Conservation (phyloP, 1,140 invertebrate genomes). For the Calosoma granatense region DNA sequence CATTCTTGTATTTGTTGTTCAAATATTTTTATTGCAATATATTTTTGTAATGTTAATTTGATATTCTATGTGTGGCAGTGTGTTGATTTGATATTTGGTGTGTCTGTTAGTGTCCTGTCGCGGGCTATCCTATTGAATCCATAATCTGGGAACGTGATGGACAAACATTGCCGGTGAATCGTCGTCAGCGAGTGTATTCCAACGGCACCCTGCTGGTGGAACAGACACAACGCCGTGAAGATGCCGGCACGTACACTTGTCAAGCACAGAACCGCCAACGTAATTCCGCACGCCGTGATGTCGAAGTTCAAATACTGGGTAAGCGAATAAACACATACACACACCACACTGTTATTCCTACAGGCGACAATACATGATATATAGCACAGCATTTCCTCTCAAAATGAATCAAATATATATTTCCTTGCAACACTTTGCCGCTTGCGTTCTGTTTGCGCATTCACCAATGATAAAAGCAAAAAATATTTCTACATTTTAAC, state of each 20-base stretch:
- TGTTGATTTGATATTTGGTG: not conserved
- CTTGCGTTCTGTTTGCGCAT: too few species aligned
- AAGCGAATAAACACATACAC: constrained; percentile 31
- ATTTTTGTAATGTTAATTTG: too few species aligned
- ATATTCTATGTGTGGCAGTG: not conserved
- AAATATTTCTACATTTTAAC: too few species aligned
- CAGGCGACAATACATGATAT: too few species aligned
- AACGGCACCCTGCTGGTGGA: constrained; percentile 82
- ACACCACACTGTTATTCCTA: too few species aligned
- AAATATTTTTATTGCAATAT: too few species aligned
- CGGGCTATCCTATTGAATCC: constrained; percentile 81
- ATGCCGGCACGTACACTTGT: constrained; percentile 78
- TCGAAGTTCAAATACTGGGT: constrained; percentile 79
- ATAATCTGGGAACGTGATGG: constrained; percentile 86
- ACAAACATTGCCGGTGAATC: constrained; percentile 70
- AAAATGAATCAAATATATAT: too few species aligned
- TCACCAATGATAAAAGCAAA: too few species aligned
- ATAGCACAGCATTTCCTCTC: too few species aligned
- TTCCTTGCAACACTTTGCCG: too few species aligned
- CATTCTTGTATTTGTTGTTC: too few species aligned
- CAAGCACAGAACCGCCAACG: constrained; percentile 76
- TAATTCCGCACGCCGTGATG: constrained; percentile 65
- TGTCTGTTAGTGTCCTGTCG: constrained; percentile 64
- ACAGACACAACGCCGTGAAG: constrained; percentile 63
- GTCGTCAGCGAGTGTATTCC: constrained; percentile 73